Conservation (phyloP, 2,888 invertebrate genomes). For the Drosophila subsilvestris region DNA sequence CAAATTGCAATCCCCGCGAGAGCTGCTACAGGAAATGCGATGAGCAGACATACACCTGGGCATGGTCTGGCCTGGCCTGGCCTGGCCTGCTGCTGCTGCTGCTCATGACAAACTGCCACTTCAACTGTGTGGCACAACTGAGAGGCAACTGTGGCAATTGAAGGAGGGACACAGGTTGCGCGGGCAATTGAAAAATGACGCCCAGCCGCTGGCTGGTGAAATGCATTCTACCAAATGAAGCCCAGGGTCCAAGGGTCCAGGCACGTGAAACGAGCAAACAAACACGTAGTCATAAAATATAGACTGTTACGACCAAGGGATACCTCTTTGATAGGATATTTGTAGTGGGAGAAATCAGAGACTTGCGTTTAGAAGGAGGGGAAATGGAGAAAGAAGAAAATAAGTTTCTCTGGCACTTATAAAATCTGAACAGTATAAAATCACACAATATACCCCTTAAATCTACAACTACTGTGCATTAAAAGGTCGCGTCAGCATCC, state of each 20-base stretch:
- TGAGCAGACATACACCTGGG: conserved; percentile 41
- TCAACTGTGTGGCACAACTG: conserved; percentile 26
- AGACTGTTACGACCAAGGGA: background rate
- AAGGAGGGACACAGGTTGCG: conserved; percentile 1
- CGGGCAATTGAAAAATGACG: conserved; percentile 68
- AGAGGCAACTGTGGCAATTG: conserved; percentile 1
- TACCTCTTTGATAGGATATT: background rate
- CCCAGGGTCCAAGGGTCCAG: conserved; percentile 15
- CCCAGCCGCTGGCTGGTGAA: conserved; percentile 46
- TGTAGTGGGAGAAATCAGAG: no score
- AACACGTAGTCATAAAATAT: conserved; percentile 22
- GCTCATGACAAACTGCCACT: conserved; percentile 44
- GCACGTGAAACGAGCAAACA: conserved; percentile 56
- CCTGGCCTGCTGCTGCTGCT: background rate
- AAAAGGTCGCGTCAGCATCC: background rate
- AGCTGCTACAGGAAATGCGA: conserved; percentile 35
- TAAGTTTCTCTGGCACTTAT: no score
- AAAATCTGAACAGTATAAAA: no score
- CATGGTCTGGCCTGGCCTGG: background rate
- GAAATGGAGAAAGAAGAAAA: background rate
- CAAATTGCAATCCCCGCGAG: conserved; percentile 45
- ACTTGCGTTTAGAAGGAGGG: no score
- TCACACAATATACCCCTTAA: background rate
- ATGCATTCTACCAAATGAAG: conserved; percentile 68
- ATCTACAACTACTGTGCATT: background rate